Base-by-base conservation (phyloP, 2,113 vertebrate genomes). In the Bubo bubo region DNA sequence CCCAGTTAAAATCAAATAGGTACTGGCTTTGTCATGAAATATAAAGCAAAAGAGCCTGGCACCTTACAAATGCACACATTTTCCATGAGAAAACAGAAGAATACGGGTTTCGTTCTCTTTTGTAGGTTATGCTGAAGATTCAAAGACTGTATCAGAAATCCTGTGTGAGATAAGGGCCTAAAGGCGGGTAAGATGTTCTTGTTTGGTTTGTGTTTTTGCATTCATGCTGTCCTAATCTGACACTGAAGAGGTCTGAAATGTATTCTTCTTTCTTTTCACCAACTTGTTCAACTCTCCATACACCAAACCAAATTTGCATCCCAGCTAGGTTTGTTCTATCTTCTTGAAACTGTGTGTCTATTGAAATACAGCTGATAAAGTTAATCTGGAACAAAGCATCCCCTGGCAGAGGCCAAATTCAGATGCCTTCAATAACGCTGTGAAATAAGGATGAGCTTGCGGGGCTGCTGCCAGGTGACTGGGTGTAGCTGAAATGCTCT, bases 381-480 rank as follows among this genome's bases (percentile, higher is more conserved):
- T 47, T 23, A 2, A 77, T 11, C 27, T 64, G 60, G 52, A 86
- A 52, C 17, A 67, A 79, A 56, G 39, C 30, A 80, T 6, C 62
- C 74, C 35, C 30, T 0, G 0, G 19, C 39, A 72, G 77, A 85
- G 34, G 49, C 62, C 45, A 26, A 75, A 94, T 64, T 1, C 10
- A 2, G 35, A n/a, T 1, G 3, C 35, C 34, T 74, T 74, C 68
- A 53, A 73, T 11, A 63, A 53, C 0, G 14, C 52, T 2, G 5
- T 16, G 32, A 55, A 85, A 58, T 30, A 41, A 93, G 34, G 41
- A 68, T 0, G 8, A 89, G 23, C 20, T 62, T 39, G 12, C 5
- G 21, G 74, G n/a, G 56, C 41, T 74, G 63, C 66, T 62, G 34
- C 0, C 5, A 28, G 50, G 26, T 52, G 63, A 30, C 58, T 50